phyloP scores from a whole-genome alignment of 2,113 vertebrate genomes.

The Actinemys pallida region DNA sequence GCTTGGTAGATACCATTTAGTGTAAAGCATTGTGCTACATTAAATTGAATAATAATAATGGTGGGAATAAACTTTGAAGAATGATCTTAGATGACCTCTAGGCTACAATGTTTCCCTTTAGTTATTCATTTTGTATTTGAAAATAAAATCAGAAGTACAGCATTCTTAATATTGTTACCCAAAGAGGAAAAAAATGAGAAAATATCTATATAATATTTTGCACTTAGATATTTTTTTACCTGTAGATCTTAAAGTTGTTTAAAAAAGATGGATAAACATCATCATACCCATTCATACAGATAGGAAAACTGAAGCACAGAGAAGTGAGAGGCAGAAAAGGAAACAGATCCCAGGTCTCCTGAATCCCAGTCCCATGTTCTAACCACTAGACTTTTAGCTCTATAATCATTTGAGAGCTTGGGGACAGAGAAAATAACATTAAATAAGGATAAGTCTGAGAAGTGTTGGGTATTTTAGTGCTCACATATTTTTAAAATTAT shows the following conservation, averaged over 20 bases:
- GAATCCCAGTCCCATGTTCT: neutral
- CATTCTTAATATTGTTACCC: neutral
- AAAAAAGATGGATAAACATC: neutral
- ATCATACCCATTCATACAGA: neutral
- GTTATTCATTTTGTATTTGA: neutral
- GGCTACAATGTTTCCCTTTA: neutral
- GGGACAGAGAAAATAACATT: neutral
- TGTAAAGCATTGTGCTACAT: neutral
- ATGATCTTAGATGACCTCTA: neutral
- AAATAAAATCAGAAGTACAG: neutral
- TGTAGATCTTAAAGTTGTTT: neutral
- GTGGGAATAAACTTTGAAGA: neutral
- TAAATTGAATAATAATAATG: neutral
- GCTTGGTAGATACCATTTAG: neutral
- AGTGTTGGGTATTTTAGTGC: neutral
- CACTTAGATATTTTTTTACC: neutral
- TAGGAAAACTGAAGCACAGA: neutral
- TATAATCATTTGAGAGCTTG: neutral
- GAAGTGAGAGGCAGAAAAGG: neutral
- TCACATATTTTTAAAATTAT: neutral
- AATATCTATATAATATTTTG: neutral
- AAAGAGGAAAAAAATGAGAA: neutral
- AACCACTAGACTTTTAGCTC: neutral
- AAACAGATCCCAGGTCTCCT: neutral
- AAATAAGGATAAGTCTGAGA: rapidly evolving